phyloP scores from a whole-genome alignment of 2,888 invertebrate species.

The Drosophila austrosaltans region DNA sequence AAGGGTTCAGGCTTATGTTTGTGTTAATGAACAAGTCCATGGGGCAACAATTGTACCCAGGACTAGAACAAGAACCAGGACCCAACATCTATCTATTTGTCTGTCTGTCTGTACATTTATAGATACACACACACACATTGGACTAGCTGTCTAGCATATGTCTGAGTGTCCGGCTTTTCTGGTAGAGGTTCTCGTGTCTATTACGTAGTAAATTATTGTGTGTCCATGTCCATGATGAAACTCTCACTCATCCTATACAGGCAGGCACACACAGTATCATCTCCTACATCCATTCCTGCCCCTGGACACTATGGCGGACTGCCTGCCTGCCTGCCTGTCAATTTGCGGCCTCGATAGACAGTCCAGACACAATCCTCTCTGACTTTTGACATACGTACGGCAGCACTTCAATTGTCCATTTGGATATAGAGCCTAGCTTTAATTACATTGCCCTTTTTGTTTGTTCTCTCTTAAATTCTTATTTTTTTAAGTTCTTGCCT shows the following conservation, averaged over 20 bases:
- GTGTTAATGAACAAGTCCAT: slow-evolving; percentile 71
- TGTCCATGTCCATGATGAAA: slow-evolving; percentile 49
- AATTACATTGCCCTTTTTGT: slow-evolving; percentile 58
- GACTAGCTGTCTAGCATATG: slow-evolving; percentile 49
- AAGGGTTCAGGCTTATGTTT: slow-evolving; percentile 62
- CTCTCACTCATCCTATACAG: slow-evolving; percentile 22
- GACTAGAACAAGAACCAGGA: slow-evolving; percentile 11
- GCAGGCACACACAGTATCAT: slow-evolving; percentile 4
- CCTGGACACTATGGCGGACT: background rate
- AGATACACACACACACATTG: background rate
- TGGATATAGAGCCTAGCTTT: slow-evolving; percentile 55
- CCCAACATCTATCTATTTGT: slow-evolving; percentile 62
- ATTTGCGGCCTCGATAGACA: slow-evolving; percentile 54
- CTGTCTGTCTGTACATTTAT: slow-evolving; percentile 1
- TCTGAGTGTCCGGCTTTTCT: slow-evolving; percentile 40
- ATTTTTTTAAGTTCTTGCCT: slow-evolving; percentile 15
- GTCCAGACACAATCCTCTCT: slow-evolving; percentile 36
- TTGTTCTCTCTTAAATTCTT: background rate
- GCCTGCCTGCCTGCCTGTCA: slow-evolving; percentile 54
- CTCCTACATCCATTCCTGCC: slow-evolving; percentile 14
- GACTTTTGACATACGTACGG: slow-evolving; percentile 73
- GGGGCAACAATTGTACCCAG: slow-evolving; percentile 39
- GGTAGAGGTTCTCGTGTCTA: slow-evolving; percentile 53
- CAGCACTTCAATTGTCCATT: slow-evolving; percentile 44
- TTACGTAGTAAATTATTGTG: slow-evolving; percentile 77